Percentiles rank a stretch among this genome's conserved stretches.
Conservation (phyloP, 1,140 invertebrate genomes). For the Pachyrhynchus sulphureomaculatus region DNA sequence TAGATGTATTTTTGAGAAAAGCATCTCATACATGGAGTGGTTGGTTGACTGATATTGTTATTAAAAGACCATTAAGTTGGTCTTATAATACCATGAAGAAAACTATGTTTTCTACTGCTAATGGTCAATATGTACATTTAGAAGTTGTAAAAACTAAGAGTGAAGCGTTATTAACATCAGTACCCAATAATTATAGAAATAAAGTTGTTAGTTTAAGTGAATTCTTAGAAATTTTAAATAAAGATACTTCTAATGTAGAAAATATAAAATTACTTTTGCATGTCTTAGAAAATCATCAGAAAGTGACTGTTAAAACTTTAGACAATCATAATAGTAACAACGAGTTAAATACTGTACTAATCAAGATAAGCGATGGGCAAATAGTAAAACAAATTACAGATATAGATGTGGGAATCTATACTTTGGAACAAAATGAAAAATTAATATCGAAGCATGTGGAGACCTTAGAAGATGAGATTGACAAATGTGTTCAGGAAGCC, state of each 20-base stretch:
- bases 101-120: conserved; percentile 31
- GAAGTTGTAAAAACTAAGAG: conserved; percentile 36
- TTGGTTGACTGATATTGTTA: conserved; percentile 48
- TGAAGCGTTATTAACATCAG: conserved; percentile 20
- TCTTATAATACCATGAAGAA: conserved; percentile 50
- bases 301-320: conserved; percentile 29
- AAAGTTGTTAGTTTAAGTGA: conserved; percentile 42
- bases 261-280: conserved; percentile 42
- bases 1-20: conserved; percentile 44
- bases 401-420: conserved; percentile 46
- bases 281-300: conserved; percentile 35
- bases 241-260: conserved; percentile 28
- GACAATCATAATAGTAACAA: conserved; percentile 16
- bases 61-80: conserved; percentile 50
- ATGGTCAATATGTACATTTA: conserved; percentile 38
- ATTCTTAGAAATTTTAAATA: conserved; percentile 30
- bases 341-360: conserved; percentile 33
- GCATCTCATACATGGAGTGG: conserved; percentile 44
- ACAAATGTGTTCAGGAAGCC: conserved; percentile 44
- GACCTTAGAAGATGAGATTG: conserved; percentile 47
- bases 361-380: conserved; percentile 43
- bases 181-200: conserved; percentile 39
- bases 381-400: conserved; percentile 39
- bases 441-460: conserved; percentile 47
- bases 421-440: conserved; percentile 49